Evolutionary conservation across 2,888 invertebrate genomes (phyloP).

Genomic region (Scrobipalpa atriplicella): DNA sequence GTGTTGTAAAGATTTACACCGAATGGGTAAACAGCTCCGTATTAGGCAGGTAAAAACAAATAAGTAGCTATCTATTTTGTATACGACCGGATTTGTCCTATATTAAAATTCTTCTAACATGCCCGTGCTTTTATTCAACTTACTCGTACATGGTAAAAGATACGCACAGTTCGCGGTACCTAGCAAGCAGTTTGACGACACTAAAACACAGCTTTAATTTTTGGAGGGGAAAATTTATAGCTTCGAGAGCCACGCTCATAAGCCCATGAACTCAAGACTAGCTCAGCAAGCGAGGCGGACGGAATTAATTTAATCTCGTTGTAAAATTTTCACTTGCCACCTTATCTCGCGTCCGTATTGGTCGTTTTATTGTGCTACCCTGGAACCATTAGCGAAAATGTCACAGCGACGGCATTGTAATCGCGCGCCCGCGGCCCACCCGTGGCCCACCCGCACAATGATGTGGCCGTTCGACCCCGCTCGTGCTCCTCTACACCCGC

Average conservation of each 20-base stretch:
- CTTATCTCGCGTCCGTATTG: slow-evolving; percentile 81
- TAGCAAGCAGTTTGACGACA: slow-evolving; percentile 18
- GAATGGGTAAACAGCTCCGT: slow-evolving; percentile 33
- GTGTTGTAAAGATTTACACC: slow-evolving; percentile 43
- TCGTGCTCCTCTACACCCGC: slow-evolving; percentile 62
- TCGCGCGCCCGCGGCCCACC: slow-evolving; percentile 58
- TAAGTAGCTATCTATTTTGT: background rate
- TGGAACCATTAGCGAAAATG: slow-evolving; percentile 82
- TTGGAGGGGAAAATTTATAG: slow-evolving; percentile 34
- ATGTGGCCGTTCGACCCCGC: slow-evolving; percentile 73
- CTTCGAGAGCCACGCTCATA: slow-evolving; percentile 31
- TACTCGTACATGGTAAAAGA: background rate
- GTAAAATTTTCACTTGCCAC: slow-evolving; percentile 81
- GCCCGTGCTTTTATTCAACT: background rate
- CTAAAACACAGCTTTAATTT: slow-evolving; percentile 28
- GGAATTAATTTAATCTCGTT: slow-evolving; percentile 77
- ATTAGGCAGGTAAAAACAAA: background rate
- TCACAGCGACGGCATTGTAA: slow-evolving; percentile 79
- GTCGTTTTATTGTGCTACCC: slow-evolving; percentile 82
- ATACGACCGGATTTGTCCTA: background rate
- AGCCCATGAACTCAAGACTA: slow-evolving; percentile 35
- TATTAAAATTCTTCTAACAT: slow-evolving; percentile 14
- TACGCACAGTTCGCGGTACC: slow-evolving; percentile 6
- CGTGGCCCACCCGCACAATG: slow-evolving; percentile 76
- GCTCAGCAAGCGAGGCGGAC: slow-evolving; percentile 40